Base-by-base conservation (phyloP, 2,888 invertebrate species). In the Timandra comae region DNA sequence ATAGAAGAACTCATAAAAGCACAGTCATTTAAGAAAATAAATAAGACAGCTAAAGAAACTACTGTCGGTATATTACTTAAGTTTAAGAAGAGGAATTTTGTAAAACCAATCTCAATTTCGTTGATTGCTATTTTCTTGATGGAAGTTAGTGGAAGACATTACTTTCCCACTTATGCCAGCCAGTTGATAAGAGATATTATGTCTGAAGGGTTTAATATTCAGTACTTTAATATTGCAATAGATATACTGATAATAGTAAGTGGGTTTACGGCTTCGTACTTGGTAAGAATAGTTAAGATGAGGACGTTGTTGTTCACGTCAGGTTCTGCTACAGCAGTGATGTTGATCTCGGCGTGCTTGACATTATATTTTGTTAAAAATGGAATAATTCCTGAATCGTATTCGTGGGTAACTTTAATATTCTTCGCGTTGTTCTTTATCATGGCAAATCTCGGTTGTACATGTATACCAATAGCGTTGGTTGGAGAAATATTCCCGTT, bases 121-220 rank as follows among this genome's bases (percentile, higher is more conserved):
- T 10, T 58, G 0, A 50, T 56, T 7, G 48, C 48, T 0, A 42
- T 38, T 0, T 31, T 56, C 7, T 31, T 66, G 3, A 9, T 64
- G 13, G 66, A 68, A 25, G 33, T 48, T 1, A 46, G 54, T 10
- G 63, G 63, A 0, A 45, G 63, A 12, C 63, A 67, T 21, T 35
- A 56, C 3, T 56, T 62, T n/a, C 57, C 65, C 0, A 50, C 62
- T 0, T 67, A 65, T 13, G 64, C 64, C 9, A 37, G 47, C 0
- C 49, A 65, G 16, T 62, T 68, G 6, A 56, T 67, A 22, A 40
- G 43, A 0, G 49, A 52, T 29, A 38, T 67, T 3, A 49, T 55
- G 1, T 42, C 41, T 7, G 44, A 43, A 8, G 35, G 38, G 1
- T 3, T 39, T 1, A 38, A 42, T 3, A 43, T 56, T 0, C 54